These are phyloP conservation scores for Syritta pipiens DNA, from an alignment of 2,888 invertebrate genomes.

Conservation along the genomic window DNA sequence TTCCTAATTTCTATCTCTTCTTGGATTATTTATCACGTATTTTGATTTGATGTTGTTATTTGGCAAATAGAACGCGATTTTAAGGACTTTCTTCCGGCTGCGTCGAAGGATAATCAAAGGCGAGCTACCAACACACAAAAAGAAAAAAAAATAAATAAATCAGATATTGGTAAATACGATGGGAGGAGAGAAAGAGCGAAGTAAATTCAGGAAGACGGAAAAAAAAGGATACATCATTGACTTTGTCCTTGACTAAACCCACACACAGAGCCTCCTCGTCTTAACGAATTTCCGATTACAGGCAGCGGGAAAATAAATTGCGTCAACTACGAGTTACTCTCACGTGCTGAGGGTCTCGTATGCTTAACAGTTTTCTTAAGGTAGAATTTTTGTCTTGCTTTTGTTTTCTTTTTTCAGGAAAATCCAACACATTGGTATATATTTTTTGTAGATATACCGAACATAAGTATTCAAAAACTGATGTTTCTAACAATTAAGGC, in stretches of 20 bases:
- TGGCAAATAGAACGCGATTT: constrained; percentile 66
- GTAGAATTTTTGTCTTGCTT: too few relatives aligned
- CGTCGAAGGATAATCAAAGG: constrained; percentile 49
- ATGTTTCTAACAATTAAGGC: too few relatives aligned
- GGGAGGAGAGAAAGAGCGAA: constrained; percentile 1
- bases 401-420: too few relatives aligned
- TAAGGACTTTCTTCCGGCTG: constrained; percentile 37
- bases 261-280: neutral
- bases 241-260: constrained; percentile 28
- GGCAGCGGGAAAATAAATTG: too few relatives aligned
- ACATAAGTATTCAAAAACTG: too few relatives aligned
- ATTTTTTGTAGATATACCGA: too few relatives aligned
- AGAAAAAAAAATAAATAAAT: constrained; percentile 31
- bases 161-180: constrained; percentile 45
- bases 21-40: constrained; percentile 67
- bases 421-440: too few relatives aligned
- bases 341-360: too few relatives aligned
- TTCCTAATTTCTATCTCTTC: constrained; percentile 64
- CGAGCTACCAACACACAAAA: constrained; percentile 34
- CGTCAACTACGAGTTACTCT: too few relatives aligned
- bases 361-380: too few relatives aligned
- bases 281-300: constrained; percentile 65
- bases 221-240: neutral
- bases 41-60: constrained; percentile 69
- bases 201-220: constrained; percentile 6